Evolutionary conservation across 2,113 vertebrate species (phyloP), one percentile per base, ranked within the genome.

Genomic region (Pimephales promelas): DNA sequence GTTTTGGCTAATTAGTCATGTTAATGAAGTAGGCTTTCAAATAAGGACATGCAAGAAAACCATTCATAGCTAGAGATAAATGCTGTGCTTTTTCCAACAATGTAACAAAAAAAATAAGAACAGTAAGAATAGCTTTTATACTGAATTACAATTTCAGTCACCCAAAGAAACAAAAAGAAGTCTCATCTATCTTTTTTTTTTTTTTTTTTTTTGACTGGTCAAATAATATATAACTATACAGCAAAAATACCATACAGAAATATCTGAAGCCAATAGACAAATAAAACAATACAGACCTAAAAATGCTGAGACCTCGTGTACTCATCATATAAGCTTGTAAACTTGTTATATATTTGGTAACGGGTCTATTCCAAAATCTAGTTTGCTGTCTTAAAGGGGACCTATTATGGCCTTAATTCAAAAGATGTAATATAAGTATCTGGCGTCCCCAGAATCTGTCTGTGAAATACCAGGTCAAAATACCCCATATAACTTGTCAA

Each of bases 101-200:
- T 20, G 56, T 79, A 73, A 49, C 9, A 4, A 8, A 28, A 86
- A 86, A 84, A 83, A 47, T 54, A 78, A 84, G 68, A 64, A 71
- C 24, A 72, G 77, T 61, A 74, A 84, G 54, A 34, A 75, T 40
- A 72, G 77, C 43, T 59, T 73, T 64, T n/a, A 45, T 61, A 81
- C 82, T 80, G 52, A 88, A 78, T 62, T 22, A 22, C 9, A 36
- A 18, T 83, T 36, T 43, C 20, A 43, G 13, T 71, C 22, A 43
- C 10, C 36, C 36, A 59, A 88, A 74, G 86, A 5, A 28, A 26
- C 2, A 64, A 18, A 18, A 34, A 18, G 2, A 5, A 54, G 2
- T 5, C 7, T n/a, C n/a, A n/a, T n/a, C n/a, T n/a, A n/a, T n/a
- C 2, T 16, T n/a, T 24, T 4, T 16, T n/a, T 10, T 4, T 40